A percentile compares a stretch with the other conserved stretches of the same genome.
These are phyloP conservation scores for Elgaria multicarinata DNA, from an alignment of 2,113 vertebrate genomes.

Conservation along the genomic window DNA sequence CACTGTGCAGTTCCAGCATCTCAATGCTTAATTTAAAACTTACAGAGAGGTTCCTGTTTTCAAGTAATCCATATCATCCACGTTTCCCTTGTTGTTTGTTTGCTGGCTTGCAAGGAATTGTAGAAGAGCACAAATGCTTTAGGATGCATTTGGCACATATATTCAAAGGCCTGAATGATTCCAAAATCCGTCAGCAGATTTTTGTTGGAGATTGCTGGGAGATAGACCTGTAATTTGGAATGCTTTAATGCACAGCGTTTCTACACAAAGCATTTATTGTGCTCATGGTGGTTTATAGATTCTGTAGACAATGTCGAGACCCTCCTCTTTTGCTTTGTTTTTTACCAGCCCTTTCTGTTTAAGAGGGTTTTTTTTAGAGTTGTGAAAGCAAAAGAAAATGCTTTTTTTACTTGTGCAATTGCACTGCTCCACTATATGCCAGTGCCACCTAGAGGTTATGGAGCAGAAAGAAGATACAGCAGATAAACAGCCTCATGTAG, in stretches of 20 bases:
- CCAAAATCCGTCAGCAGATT: neutral
- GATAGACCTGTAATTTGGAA: neutral
- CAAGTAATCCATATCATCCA: neutral
- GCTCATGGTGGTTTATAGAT: too few relatives aligned
- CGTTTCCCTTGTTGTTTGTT: constrained; percentile 20
- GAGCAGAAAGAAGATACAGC: too few relatives aligned
- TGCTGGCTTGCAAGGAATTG: constrained; percentile 13
- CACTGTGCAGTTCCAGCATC: neutral
- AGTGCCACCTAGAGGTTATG: too few relatives aligned
- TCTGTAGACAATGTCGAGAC: too few relatives aligned
- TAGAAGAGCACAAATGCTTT: constrained; percentile 30
- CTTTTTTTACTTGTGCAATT: too few relatives aligned
- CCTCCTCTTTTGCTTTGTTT: too few relatives aligned
- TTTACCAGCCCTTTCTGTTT: too few relatives aligned
- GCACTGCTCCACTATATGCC: too few relatives aligned
- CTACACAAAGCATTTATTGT: neutral
- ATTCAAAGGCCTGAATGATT: neutral
- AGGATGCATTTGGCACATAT: neutral
- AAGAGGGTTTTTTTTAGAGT: too few relatives aligned
- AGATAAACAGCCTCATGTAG: too few relatives aligned
- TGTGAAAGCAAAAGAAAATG: too few relatives aligned
- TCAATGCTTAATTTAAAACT: constrained; percentile 26
- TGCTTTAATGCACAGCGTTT: neutral
- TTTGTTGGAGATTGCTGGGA: neutral
- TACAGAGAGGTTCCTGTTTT: constrained; percentile 1